Conservation (phyloP, 2,113 vertebrate species). For the Lepidothrix coronata region DNA sequence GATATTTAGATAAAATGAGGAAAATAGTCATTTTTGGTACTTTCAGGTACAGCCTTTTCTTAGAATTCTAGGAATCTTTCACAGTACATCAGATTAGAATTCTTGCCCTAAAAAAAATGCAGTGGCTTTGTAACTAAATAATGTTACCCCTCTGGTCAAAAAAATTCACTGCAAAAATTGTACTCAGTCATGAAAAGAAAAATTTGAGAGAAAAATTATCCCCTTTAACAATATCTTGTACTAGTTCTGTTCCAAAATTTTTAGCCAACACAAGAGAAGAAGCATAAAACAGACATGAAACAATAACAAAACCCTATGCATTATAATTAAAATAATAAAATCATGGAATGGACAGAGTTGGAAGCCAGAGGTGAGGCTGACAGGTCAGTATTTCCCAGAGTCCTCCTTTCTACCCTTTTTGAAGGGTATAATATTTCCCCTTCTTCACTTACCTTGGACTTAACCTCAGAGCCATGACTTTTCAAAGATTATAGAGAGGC, state of each 20-base stretch:
- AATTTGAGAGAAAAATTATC: neutral
- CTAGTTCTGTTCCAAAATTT: neutral
- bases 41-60: neutral
- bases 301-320: neutral
- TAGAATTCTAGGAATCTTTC: neutral
- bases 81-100: neutral
- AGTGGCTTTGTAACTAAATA: neutral
- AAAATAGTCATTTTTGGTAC: neutral
- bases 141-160: neutral
- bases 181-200: neutral
- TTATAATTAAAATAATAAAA: neutral
- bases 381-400: neutral
- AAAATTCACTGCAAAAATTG: neutral
- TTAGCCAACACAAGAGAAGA: neutral
- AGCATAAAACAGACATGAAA: neutral
- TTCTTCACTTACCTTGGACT: neutral
- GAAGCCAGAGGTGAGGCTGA: neutral
- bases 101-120: neutral
- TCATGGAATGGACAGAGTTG: neutral
- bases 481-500: neutral
- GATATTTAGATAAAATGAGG: neutral
- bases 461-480: neutral
- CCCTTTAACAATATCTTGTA: neutral
- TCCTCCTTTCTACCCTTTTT: neutral
- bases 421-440: neutral